Conservation (phyloP, 53 echinoderm and acorn worm species). For the Stichopus horrens region DNA sequence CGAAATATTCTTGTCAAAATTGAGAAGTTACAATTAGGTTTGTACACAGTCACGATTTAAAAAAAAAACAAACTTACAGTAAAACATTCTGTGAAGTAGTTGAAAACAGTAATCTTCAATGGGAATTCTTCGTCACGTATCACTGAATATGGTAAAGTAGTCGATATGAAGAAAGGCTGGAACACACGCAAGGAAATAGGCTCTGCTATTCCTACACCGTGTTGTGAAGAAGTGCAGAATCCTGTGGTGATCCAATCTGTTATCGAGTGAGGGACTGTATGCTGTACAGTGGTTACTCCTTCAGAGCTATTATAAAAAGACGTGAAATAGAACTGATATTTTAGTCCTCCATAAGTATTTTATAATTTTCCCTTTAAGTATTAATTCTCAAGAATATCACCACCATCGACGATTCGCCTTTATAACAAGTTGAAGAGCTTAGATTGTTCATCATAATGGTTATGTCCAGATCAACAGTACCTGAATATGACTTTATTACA, state of each 20-base stretch:
- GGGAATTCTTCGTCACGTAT: slow-evolving; percentile 77
- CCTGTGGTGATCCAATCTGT: slow-evolving; percentile 89
- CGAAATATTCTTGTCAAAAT: no score
- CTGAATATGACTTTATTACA: no score
- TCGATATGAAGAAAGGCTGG: slow-evolving; percentile 93
- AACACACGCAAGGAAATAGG: slow-evolving; percentile 70
- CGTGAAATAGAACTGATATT: not conserved
- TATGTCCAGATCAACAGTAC: no score
- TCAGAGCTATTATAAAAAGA: not conserved
- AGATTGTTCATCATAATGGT: no score
- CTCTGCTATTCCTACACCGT: slow-evolving; percentile 75
- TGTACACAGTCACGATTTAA: no score
- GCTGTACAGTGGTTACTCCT: not conserved
- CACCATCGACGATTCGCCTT: not conserved
- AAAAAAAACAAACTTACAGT: slow-evolving; percentile 64
- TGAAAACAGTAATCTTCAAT: slow-evolving; percentile 80
- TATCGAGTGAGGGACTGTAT: slow-evolving; percentile 81
- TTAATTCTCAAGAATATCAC: not conserved
- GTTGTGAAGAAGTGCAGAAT: slow-evolving; percentile 74
- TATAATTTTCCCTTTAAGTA: not conserved
- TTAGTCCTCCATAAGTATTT: not conserved
- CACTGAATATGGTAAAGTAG: slow-evolving; percentile 90
- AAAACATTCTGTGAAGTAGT: slow-evolving; percentile 74
- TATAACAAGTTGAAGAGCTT: no score
- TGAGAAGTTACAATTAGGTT: no score